Evolutionary conservation across 1,140 invertebrate species (phyloP), one percentile per base, ranked within the genome.

Genomic region (Trachelipus rathkii): DNA sequence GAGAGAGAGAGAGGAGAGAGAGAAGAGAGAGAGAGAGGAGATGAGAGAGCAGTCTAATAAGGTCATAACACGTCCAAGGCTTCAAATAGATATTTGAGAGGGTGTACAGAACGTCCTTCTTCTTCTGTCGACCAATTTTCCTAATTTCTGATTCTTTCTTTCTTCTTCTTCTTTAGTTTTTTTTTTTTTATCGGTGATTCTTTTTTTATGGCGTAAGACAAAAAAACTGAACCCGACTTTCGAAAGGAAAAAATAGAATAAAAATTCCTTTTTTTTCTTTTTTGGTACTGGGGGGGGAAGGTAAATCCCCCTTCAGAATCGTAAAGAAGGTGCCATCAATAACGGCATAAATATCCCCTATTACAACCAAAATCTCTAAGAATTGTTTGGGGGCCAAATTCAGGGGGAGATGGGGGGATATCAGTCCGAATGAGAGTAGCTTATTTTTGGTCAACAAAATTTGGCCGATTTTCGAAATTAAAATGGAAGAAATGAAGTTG

Each of bases 401-500:
- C 6, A n/a, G 33, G 33, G 33, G 33, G 33, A 33, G 33, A 6
- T 1, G 6, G 33, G 33, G 33, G 6, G 1, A 6, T 1, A 33
- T 1, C 6, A 33, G 33, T 15, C 11, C 50, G 2, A 4, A 15
- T 2, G 50, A 60, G 50, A 60, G 50, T 60, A 2, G 2, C 8
- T 60, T 4, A 4, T 8, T 13, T 60, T 60, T 60, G 50, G 50
- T 60, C 50, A 60, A 60, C 50, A 60, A 60, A 60, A 60, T 60
- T 19, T 60, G 50, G 50, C 50, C 50, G 50, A 60, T 60, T 60
- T 8, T 60, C 11, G 50, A 60, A 60, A 60, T 60, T 60, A n/a
- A 60, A 60, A 60, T 60, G 50, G 19, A 60, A 60, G 50, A 60
- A 2, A 60, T 60, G 50, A 60, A n/a, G n/a, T 60, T 60, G 50